Percentiles rank a stretch among this genome's conserved stretches.
These are phyloP conservation scores for Nipponacmea schrenckii DNA, from an alignment of 2,888 invertebrate species.

Conservation along the genomic window DNA sequence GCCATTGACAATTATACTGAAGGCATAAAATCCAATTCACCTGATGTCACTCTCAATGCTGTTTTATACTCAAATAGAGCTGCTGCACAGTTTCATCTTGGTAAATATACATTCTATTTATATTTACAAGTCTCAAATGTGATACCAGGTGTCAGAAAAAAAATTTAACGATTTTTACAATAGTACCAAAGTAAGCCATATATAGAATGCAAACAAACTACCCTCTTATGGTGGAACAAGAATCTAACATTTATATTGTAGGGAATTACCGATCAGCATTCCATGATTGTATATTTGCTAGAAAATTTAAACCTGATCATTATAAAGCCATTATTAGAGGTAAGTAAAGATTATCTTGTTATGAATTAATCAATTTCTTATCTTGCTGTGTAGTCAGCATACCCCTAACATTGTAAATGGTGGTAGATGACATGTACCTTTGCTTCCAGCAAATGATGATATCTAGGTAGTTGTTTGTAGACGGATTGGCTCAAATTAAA, in stretches of 20 bases:
- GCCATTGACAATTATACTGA: constrained; percentile 86
- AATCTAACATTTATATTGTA: constrained; percentile 32
- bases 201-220: too few species aligned
- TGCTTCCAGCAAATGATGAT: too few species aligned
- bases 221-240: not conserved
- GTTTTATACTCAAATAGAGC: constrained; percentile 91
- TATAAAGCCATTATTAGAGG: constrained; percentile 77
- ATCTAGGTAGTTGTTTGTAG: too few species aligned
- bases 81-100: constrained; percentile 85
- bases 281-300: constrained; percentile 82
- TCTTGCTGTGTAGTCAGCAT: too few species aligned
- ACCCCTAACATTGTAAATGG: too few species aligned
- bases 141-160: too few species aligned
- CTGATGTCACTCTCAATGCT: constrained; percentile 79
- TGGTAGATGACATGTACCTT: too few species aligned
- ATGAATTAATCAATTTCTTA: too few species aligned
- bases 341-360: constrained; percentile 25
- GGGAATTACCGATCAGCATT: constrained; percentile 76
- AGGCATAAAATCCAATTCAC: constrained; percentile 83
- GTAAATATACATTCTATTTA: constrained; percentile 71
- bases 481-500: too few species aligned
- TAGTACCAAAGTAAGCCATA: too few species aligned
- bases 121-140: too few species aligned
- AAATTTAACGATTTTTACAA: too few species aligned
- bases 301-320: constrained; percentile 81